Base-by-base conservation (phyloP, 2,888 invertebrate species). In the Caenorhabditis afra region DNA sequence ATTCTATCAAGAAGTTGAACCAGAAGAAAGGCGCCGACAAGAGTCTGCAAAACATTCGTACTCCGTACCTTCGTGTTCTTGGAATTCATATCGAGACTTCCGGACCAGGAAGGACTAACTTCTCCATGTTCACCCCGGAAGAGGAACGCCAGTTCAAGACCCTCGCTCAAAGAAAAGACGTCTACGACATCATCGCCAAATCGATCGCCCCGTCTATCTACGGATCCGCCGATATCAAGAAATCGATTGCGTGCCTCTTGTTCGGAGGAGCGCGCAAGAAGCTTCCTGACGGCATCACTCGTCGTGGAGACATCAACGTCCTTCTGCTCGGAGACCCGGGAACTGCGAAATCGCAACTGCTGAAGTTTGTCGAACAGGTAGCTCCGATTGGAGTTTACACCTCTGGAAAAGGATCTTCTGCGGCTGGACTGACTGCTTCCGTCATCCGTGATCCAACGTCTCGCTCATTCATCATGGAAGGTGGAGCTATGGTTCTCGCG, bases 351-450 rank as follows among this genome's bases (percentile, higher is more conserved):
- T 97, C 97, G 0, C 99, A 99, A 91, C 92, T 99, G 71, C 92
- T 99, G 11, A 99, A 99, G 92, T 99, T 99, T 90, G 97, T 97
- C 0, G 97, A 99, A 91, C 94, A 96, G 20, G 85, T 86, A 10
- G 79, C 89, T 10, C 89, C 89, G 8, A 87, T 89, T 50, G 88
- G 88, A 23, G 90, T 93, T 37, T 99, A 99, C 91, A 99, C 98
- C 0, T 98, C 97, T 0, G 99, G 99, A n/a, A 99, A 99, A 92
- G 99, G 99, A 2, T 97, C 97, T 83, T 97, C 97, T 88, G 99
- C 99, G 1, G 99, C 99, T 77, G 99, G 99, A 91, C 93, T 99
- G 44, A 99, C 99, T 22, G 99, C 99, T 0, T 97, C 97, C 0
- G 97, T 99, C 35, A 95, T 94, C 82, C 92, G 97, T 85, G 99